These are phyloP conservation scores for Apeira syringaria DNA, from an alignment of 2,888 invertebrate genomes.

Conservation along the genomic window DNA sequence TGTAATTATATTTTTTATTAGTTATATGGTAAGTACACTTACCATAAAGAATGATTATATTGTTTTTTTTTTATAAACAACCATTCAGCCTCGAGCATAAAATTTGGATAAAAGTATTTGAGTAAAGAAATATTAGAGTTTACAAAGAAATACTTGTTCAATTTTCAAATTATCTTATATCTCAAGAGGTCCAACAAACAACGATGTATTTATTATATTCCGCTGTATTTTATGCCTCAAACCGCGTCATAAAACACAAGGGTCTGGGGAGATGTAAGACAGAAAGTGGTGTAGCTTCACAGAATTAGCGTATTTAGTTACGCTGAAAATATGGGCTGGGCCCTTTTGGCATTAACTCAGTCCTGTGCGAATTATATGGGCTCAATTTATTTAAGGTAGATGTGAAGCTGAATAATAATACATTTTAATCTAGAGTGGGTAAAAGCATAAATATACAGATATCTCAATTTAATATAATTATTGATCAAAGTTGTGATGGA, in stretches of 20 bases:
- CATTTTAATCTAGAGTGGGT: neutral
- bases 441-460: no score
- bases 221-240: slow-evolving; percentile 17
- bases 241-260: slow-evolving; percentile 16
- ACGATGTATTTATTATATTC: neutral
- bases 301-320: slow-evolving; percentile 40
- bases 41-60: no score
- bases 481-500: no score
- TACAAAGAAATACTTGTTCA: no score
- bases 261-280: slow-evolving; percentile 22
- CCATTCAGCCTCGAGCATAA: no score
- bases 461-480: no score
- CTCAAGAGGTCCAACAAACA: neutral
- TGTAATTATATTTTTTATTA: no score
- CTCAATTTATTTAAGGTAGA: slow-evolving; percentile 15
- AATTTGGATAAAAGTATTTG: no score
- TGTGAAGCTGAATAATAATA: slow-evolving; percentile 4
- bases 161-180: neutral
- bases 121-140: no score
- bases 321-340: slow-evolving; percentile 35
- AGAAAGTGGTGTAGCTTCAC: slow-evolving; percentile 36
- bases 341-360: slow-evolving; percentile 22
- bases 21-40: no score
- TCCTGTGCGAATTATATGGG: slow-evolving; percentile 27
- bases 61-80: no score